Conservation (phyloP, 2,113 vertebrate species). For the Ctenomys sociabilis region DNA sequence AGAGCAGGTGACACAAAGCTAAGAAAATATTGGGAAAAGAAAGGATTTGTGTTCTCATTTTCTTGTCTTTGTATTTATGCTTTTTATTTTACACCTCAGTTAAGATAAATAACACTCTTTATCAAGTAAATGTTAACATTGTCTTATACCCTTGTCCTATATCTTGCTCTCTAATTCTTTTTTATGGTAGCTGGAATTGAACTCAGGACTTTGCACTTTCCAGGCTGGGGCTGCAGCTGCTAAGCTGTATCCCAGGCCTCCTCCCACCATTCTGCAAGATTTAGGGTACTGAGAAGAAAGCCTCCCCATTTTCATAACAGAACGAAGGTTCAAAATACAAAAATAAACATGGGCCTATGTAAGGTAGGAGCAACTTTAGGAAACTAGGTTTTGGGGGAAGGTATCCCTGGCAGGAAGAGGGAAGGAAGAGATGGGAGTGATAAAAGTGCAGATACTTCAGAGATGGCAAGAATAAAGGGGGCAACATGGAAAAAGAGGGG, state of each 20-base stretch:
- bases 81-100: slow-evolving; percentile 27
- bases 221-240: too few species aligned
- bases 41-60: background rate
- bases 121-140: background rate
- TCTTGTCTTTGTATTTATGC: background rate
- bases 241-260: background rate
- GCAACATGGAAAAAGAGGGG: too few species aligned
- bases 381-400: background rate
- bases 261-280: background rate
- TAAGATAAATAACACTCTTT: background rate
- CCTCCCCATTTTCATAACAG: background rate
- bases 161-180: background rate
- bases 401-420: background rate
- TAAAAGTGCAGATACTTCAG: background rate
- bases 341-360: too few species aligned
- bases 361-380: background rate
- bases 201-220: too few species aligned
- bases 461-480: background rate
- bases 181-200: too few species aligned
- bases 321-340: background rate
- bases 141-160: too few species aligned
- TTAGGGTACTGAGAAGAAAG: background rate
- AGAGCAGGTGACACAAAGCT: background rate
- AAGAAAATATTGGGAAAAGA: background rate
- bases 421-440: background rate